Evolutionary conservation across 2,113 vertebrate species (phyloP).

Genomic region (Passer montanus): DNA sequence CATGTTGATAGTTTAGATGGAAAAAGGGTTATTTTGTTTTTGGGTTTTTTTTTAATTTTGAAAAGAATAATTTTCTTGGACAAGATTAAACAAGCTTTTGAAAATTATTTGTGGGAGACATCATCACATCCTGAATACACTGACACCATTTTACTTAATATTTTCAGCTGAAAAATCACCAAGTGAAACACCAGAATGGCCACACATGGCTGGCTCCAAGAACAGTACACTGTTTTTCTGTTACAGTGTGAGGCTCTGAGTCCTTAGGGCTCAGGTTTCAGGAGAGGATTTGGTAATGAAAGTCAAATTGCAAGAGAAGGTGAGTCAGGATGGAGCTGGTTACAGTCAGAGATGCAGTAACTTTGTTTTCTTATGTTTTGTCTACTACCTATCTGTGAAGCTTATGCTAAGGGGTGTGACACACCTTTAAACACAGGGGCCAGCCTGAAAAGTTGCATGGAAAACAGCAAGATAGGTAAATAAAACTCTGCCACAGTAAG

Average conservation of each 20-base stretch:
- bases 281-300: neutral
- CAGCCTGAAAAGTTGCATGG: neutral
- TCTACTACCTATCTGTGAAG: neutral
- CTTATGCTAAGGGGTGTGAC: neutral
- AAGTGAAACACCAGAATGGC: neutral
- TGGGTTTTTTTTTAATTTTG: neutral
- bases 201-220: neutral
- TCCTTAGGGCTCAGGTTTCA: neutral
- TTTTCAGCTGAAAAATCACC: neutral
- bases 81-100: neutral
- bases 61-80: neutral
- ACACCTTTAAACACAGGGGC: neutral
- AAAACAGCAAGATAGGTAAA: neutral
- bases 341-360: neutral
- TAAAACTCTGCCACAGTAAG: neutral
- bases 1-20: neutral
- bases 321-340: neutral
- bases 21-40: neutral
- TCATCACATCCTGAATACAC: neutral
- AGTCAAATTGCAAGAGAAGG: neutral
- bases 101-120: neutral
- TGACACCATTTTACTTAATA: neutral
- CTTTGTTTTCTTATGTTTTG: neutral
- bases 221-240: neutral
- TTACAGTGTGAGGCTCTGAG: fast-evolving